These are phyloP conservation scores for Formicarius rufipectus DNA, from an alignment of 2,113 vertebrate species.

Conservation along the genomic window DNA sequence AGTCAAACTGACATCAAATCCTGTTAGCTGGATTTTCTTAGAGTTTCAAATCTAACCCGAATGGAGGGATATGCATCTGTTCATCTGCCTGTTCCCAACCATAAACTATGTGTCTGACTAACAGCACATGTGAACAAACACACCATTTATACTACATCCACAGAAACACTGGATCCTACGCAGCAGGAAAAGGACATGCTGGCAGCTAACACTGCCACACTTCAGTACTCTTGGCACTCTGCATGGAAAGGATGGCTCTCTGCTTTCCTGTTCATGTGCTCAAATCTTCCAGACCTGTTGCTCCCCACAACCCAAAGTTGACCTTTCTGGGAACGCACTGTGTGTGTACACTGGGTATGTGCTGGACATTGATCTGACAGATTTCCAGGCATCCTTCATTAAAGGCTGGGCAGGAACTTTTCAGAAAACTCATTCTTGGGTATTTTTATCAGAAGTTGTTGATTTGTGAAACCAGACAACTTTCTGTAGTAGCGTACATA, in stretches of 20 bases:
- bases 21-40: no score
- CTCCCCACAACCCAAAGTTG: neutral
- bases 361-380: neutral
- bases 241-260: neutral
- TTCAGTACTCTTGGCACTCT: neutral
- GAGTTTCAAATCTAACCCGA: neutral
- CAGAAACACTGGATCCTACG: neutral
- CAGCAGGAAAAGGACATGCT: neutral
- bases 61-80: neutral
- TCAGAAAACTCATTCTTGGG: neutral
- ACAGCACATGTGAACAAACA: neutral
- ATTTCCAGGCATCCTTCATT: neutral
- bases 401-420: neutral
- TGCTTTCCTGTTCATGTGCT: neutral
- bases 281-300: neutral
- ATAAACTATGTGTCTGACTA: neutral
- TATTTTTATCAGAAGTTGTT: neutral
- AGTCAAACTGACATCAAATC: neutral
- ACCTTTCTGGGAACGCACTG: neutral
- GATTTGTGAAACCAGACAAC: neutral
- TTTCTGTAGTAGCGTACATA: neutral
- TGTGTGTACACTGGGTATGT: fast-evolving
- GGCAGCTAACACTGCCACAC: neutral
- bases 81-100: neutral
- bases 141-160: neutral